Evolutionary conservation across 2,888 invertebrate genomes (phyloP), one percentile per base, ranked within the genome.

Genomic region (Tupiocoris notatus): DNA sequence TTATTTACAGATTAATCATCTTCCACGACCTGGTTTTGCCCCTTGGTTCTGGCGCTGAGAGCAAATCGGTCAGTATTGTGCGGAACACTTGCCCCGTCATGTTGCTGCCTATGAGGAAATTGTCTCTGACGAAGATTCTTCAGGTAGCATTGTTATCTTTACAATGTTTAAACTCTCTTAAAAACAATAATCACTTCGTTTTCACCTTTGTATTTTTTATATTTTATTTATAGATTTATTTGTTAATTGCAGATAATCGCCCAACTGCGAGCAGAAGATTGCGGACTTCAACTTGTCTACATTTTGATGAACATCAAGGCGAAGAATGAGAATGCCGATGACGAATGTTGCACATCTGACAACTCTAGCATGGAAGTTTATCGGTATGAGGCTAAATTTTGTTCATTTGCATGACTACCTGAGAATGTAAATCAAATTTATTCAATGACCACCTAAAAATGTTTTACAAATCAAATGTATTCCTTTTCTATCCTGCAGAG

Each of bases 81-180:
- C 91, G 90, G 81, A 93, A 93, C 82, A 91, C 91, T 16, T 92
- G 91, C 82, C 92, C 94, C 0, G 87, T 87, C 75, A 86, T 92
- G 68, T 85, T 92, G 58, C 88, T 90, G 81, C 90, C 91, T 68
- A 86, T 90, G 17, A 89, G 90, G 83, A 88, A 89, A 79, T 87
- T 94, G 23, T 90, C 93, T 2, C 87, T 92, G 66, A 90, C 91
- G 0, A 88, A 89, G 83, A 87, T 94, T 77, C 85, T 94, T 22
- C 92, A 93, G 87, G 91, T 91, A 82, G 81, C n/a, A n/a, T n/a
- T n/a, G n/a, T n/a, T n/a, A n/a, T n/a, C n/a, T n/a, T n/a, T n/a
- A n/a, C n/a, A n/a, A n/a, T 39, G 12, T 39, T 39, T 39, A 39
- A 39, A 39, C n/a, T n/a, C n/a, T n/a, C n/a, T n/a, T n/a, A n/a